Evolutionary conservation across 2,797 vertebrate species (phyloP), one percentile per base, ranked within the genome.

Genomic region (Alca torda): DNA sequence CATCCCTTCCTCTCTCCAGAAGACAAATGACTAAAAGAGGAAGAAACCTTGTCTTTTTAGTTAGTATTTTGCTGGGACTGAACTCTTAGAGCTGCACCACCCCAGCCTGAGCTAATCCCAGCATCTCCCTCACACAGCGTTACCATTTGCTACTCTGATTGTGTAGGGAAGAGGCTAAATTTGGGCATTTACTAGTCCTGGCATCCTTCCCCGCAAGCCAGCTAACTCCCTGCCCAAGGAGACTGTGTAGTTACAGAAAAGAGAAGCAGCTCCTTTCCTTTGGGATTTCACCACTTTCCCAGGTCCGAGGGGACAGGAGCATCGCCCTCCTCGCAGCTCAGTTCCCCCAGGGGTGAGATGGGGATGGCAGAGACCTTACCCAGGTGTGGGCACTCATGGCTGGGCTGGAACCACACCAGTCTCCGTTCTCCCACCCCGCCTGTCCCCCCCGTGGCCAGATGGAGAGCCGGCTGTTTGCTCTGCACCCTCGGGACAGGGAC

Each of bases 321-420:
- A 21, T 37, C 6, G 0, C 15, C 9, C 26, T 26, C 8, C 45
- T 64, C 3, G 1, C 0, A 10, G 10, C 37, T 33, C 46, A 1
- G 4, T 4, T 60, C 12, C 31, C 6, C 31, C 37, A 13, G 53
- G 21, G 65, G 16, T 10, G 14, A 69, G 21, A 3, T 3, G 31
- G 30, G 48, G 20, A 10, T 1, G 7, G 13, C 3, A 8, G 30
- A 24, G 70, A 11, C 10, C 0, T 26, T 11, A 4, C 6, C 43
- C 2, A 1, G 30, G 31, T 16, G 13, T 1, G 41, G 57, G 54
- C 59, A 6, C 46, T 8, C 2, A 0, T 0, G 5, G 72, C 12
- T 23, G 57, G 43, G 41, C 16, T 5, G 23, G 56, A 48, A 17
- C 45, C 26, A 11, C 41, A 4, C 0, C 0, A 25, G 33, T 9